Evolutionary conservation across 2,797 vertebrate genomes (phyloP).

Genomic region (Tadarida brasiliensis): DNA sequence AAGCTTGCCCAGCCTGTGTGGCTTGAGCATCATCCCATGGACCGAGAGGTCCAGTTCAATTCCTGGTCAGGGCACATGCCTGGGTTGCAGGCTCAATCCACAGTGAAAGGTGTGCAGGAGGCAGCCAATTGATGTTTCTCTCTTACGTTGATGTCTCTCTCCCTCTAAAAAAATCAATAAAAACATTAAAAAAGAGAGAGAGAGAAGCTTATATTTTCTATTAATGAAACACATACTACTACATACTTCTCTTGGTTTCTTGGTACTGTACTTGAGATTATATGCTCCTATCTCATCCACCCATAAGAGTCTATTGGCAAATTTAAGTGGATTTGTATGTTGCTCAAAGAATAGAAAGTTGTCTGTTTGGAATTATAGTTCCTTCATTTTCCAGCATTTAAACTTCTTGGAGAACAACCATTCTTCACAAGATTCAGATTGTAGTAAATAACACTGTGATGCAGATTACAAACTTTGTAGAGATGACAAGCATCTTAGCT

Average conservation of each 20-base stretch:
- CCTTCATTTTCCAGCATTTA: slow-evolving; percentile 22
- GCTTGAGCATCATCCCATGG: too few relatives aligned
- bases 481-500: neutral
- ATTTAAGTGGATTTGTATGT: slow-evolving; percentile 18
- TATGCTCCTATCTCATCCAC: neutral
- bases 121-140: too few relatives aligned
- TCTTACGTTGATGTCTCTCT: too few relatives aligned
- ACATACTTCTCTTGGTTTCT: neutral
- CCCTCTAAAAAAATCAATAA: too few relatives aligned
- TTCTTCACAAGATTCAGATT: slow-evolving; percentile 21
- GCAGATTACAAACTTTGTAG: slow-evolving; percentile 16
- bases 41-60: too few relatives aligned
- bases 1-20: too few relatives aligned
- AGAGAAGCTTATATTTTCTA: neutral
- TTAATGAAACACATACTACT: neutral
- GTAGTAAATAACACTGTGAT: neutral
- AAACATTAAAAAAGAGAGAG: neutral
- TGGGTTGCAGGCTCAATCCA: too few relatives aligned
- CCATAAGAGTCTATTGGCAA: neutral
- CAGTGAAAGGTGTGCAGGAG: too few relatives aligned
- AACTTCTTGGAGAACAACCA: neutral
- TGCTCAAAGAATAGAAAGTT: neutral
- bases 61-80: too few relatives aligned
- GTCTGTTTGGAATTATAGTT: neutral
- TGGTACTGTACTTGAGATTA: neutral